Evolutionary conservation across 2,888 invertebrate species (phyloP).

Genomic region (Cryptus viduatorius): DNA sequence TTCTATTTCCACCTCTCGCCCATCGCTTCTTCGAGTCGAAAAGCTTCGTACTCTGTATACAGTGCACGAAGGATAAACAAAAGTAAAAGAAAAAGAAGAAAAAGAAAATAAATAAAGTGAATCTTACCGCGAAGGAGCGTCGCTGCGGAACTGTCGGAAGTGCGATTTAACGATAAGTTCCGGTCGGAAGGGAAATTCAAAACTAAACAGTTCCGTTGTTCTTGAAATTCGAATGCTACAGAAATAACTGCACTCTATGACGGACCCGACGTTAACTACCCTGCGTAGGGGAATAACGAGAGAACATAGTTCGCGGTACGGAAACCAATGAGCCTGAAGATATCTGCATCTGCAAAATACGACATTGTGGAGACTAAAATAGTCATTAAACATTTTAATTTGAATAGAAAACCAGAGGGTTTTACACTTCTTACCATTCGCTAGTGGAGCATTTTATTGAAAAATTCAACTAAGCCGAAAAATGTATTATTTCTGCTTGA

Average conservation of each 20-base stretch:
- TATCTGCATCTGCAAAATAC: no score
- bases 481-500: no score
- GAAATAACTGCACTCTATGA: no score
- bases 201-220: conserved; percentile 16
- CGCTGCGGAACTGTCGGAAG: conserved; percentile 28
- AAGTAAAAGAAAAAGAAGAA: not conserved
- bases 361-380: no score
- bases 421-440: no score
- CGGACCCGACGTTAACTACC: not conserved
- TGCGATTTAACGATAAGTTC: conserved; percentile 65
- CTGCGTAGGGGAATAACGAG: not conserved
- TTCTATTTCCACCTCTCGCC: conserved; percentile 1
- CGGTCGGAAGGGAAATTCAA: conserved; percentile 9
- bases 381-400: no score
- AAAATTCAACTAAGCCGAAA: no score
- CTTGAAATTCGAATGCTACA: conserved; percentile 6
- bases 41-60: not conserved
- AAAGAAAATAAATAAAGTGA: conserved; percentile 3
- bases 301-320: not conserved
- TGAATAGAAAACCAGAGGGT: no score
- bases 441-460: no score
- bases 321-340: no score
- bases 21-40: not conserved
- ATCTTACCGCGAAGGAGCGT: conserved; percentile 20
- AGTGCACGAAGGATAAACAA: conserved; percentile 10